Evolutionary conservation across 2,888 invertebrate genomes (phyloP), one percentile per base, ranked within the genome.

Genomic region (Chrysina gloriosa): DNA sequence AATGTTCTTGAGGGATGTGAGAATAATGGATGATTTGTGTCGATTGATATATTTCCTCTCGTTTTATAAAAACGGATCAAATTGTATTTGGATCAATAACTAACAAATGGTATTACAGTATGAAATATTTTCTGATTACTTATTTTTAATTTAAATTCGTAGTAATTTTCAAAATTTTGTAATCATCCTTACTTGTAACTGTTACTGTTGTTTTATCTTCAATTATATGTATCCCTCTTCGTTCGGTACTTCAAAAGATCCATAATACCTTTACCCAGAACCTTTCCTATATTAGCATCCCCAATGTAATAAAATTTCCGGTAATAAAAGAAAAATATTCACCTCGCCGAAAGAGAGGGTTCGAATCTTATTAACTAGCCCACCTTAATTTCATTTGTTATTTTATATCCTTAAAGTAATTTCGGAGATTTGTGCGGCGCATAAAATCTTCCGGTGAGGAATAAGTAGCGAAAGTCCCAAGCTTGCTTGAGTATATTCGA

Each of bases 391-490:
- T 63, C 64, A 52, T 50, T 64, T 64, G 39, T 36, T 50, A 52
- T 48, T 48, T 50, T 64, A 64, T 64, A 50, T 52, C 64, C 64
- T 64, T 50, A 50, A 50, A 64, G 64, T 64, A 64, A 64, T 50
- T 64, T 64, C 64, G 48, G 52, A 64, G 64, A 64, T 64, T 64
- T 64, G 64, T 50, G 48, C 23, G 36, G 63, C 48, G 63, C 31
- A 48, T 63, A 63, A 63, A 63, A 48, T 63, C 48, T 48, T 63
- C 63, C 63, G 21, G 34, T 63, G 31, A 63, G 63, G 63, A 39
- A 61, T 61, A 61, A 45, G 58, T 42, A 61, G 42, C 58, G 31
- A 42, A 61, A 61, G 50, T 23, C 64, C 52, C 50, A 16, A 42
- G 42, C 27, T 25, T n/a, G 42, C 42, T 45, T 29, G 42, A 42